phyloP scores from a whole-genome alignment of 2,113 vertebrate species.

The Emydocephalus ijimae region DNA sequence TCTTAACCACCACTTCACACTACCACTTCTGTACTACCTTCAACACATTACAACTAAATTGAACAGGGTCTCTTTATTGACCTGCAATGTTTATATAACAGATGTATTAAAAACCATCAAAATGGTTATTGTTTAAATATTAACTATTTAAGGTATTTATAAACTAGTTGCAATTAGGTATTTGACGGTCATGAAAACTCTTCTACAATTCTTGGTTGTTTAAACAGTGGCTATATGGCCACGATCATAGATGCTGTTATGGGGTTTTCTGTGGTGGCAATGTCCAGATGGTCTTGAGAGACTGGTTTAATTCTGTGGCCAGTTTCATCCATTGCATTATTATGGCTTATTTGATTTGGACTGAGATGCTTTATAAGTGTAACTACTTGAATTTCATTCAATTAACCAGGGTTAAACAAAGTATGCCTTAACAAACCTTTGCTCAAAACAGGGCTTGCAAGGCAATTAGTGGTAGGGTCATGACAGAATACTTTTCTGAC shows the following conservation, averaged over 20 bases:
- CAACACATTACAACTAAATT: background rate
- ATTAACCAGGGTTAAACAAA: background rate
- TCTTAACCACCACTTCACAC: background rate
- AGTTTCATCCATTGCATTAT: background rate
- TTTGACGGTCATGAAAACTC: background rate
- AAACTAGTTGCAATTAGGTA: background rate
- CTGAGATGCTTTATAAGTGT: background rate
- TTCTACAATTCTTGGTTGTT: background rate
- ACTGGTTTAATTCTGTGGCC: background rate
- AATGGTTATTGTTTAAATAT: background rate
- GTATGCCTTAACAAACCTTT: background rate
- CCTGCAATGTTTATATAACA: background rate
- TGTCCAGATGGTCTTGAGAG: background rate
- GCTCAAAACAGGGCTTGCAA: background rate
- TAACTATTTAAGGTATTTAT: background rate
- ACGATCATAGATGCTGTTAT: background rate
- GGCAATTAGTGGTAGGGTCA: background rate
- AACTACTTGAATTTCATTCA: background rate
- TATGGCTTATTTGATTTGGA: background rate
- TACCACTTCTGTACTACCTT: background rate
- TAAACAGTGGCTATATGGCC: background rate
- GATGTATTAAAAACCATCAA: background rate
- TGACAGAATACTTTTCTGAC: background rate
- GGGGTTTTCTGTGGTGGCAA: background rate
- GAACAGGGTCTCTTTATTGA: background rate